A percentile compares a stretch with the other conserved stretches of the same genome.
phyloP scores from a whole-genome alignment of 2,888 invertebrate species.

The Ochropleura plecta region DNA sequence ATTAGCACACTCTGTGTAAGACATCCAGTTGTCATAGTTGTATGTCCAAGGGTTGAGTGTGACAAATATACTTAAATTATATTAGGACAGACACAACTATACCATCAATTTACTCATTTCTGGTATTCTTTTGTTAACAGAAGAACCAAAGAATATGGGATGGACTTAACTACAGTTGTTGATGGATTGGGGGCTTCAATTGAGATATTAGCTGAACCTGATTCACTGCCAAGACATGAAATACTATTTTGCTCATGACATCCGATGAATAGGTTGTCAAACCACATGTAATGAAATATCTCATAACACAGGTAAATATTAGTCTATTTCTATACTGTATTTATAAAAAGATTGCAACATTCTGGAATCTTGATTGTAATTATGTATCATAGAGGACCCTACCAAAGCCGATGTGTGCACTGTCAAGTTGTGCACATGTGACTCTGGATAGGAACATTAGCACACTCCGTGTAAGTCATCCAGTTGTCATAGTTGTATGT shows the following conservation, averaged over 20 bases:
- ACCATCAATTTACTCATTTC: conserved; percentile 6
- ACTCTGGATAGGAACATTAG: conserved; percentile 89
- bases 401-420: conserved; percentile 88
- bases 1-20: conserved; percentile 88
- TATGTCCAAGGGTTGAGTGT: conserved; percentile 87
- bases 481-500: conserved; percentile 75
- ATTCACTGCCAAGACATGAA: neutral
- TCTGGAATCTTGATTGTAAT: neutral
- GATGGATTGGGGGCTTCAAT: neutral
- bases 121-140: conserved; percentile 29
- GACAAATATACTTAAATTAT: conserved; percentile 68
- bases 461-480: conserved; percentile 87
- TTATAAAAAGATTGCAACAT: too few relatives aligned
- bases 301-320: conserved; percentile 15
- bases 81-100: neutral
- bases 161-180: neutral
- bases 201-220: neutral
- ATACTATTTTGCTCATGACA: neutral
- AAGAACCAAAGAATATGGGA: neutral
- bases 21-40: conserved; percentile 76
- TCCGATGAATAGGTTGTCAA: conserved; percentile 5
- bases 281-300: neutral
- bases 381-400: conserved; percentile 74
- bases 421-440: conserved; percentile 78
- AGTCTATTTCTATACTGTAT: neutral